phyloP scores from a whole-genome alignment of 37 sponge, comb jelly and placozoan species.

The Crambe crambe region DNA sequence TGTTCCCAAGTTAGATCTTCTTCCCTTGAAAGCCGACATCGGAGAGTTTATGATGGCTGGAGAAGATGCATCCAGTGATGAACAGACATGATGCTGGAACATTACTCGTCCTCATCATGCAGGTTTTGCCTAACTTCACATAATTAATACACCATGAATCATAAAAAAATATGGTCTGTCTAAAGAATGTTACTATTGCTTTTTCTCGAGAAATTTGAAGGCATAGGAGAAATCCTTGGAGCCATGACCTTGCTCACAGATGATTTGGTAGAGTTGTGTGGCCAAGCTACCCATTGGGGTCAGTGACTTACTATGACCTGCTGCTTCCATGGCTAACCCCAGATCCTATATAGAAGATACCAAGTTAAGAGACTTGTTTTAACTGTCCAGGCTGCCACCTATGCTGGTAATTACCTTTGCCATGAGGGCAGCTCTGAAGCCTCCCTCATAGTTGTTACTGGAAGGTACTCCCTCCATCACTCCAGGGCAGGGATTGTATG shows the following conservation, averaged over 20 bases:
- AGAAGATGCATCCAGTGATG: conserved; percentile 8
- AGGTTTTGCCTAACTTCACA: neutral
- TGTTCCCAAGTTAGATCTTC: conserved; percentile 19
- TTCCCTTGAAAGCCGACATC: conserved; percentile 16
- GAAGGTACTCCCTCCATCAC: conserved; percentile 92
- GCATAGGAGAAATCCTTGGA: conserved; percentile 90
- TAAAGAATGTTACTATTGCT: neutral
- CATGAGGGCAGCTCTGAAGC: conserved; percentile 94
- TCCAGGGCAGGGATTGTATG: conserved; percentile 97
- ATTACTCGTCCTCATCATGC: neutral
- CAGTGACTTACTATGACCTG: conserved; percentile 25
- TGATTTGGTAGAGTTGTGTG: conserved; percentile 77
- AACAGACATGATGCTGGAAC: neutral
- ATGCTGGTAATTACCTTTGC: conserved; percentile 46
- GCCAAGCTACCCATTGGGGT: conserved; percentile 83
- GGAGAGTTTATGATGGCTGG: conserved; percentile 31
- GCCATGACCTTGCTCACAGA: conserved; percentile 76
- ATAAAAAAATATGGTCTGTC: neutral
- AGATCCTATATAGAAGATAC: conserved; percentile 67
- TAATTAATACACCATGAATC: too few species aligned
- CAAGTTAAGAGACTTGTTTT: neutral
- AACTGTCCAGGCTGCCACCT: too few species aligned
- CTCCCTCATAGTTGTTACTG: conserved; percentile 91
- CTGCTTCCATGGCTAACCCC: conserved; percentile 80
- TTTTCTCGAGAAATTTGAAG: conserved; percentile 75